Conservation (phyloP, 2,113 vertebrate species). For the Aegithalos caudatus region DNA sequence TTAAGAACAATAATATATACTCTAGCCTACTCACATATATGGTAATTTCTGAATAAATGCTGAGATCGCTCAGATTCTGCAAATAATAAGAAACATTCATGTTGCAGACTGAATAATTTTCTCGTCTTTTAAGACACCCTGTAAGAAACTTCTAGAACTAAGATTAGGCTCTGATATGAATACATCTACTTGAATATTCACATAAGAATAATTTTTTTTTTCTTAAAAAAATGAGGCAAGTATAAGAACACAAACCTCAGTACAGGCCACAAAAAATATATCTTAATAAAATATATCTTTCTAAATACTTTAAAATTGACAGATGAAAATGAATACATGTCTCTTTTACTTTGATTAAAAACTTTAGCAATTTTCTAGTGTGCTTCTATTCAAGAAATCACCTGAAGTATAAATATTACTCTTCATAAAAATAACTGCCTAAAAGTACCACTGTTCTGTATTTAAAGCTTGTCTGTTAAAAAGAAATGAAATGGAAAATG, state of each 20-base stretch:
- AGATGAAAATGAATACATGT: not conserved
- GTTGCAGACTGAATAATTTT: not conserved
- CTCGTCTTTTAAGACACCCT: not conserved
- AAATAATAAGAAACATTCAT: not conserved
- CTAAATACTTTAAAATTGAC: not conserved
- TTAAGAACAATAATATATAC: not conserved
- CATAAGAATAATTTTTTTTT: not conserved
- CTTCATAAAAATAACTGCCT: not conserved
- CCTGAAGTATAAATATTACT: not conserved
- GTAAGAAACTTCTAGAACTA: not conserved
- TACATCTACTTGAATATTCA: accelerated
- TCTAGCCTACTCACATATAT: not conserved
- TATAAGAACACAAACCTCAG: not conserved
- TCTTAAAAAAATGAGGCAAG: not conserved
- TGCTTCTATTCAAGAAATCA: not conserved
- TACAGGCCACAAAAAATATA: not conserved
- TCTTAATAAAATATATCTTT: not conserved
- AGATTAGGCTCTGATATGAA: not conserved
- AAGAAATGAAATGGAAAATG: not conserved
- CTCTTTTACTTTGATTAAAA: not conserved
- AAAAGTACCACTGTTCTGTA: not conserved
- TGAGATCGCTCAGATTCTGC: not conserved
- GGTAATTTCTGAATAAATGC: not conserved
- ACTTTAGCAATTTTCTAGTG: not conserved
- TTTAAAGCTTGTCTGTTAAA: not conserved